Conservation (phyloP, 2,797 vertebrate genomes). For the Phataginus tricuspis region DNA sequence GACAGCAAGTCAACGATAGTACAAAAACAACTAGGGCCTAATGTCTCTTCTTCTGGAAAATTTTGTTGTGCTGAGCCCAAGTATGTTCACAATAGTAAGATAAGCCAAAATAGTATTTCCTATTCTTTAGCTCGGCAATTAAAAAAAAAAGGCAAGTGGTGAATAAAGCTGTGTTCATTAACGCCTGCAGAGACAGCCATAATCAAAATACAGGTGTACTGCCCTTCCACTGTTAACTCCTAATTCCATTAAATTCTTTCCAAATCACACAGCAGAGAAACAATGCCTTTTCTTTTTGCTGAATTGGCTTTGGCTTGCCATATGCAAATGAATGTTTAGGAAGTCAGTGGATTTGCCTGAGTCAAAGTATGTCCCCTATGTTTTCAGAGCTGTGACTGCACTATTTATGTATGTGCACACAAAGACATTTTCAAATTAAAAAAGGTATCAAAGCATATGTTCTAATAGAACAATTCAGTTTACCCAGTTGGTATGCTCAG, state of each 20-base stretch:
- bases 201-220: not conserved
- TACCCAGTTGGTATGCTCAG: not conserved
- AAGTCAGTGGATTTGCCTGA: not conserved
- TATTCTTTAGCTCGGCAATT: not conserved
- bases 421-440: not conserved
- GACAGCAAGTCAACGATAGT: not conserved
- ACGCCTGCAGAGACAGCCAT: slow-evolving; percentile 1
- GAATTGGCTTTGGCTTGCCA: not conserved
- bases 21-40: not conserved
- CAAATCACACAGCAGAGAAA: not conserved
- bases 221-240: not conserved
- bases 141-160: not conserved
- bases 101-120: not conserved
- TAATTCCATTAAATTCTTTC: not conserved
- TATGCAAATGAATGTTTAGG: not conserved
- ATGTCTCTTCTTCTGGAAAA: not conserved
- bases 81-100: not conserved
- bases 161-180: not conserved
- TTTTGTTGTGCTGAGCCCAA: not conserved
- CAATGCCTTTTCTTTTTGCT: not conserved
- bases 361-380: not conserved
- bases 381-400: not conserved
- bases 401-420: not conserved
- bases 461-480: not conserved
- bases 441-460: not conserved